Percentiles rank a stretch among this genome's conserved stretches.
phyloP scores from a whole-genome alignment of 1,140 invertebrate species.

The Ephestia elutella region DNA sequence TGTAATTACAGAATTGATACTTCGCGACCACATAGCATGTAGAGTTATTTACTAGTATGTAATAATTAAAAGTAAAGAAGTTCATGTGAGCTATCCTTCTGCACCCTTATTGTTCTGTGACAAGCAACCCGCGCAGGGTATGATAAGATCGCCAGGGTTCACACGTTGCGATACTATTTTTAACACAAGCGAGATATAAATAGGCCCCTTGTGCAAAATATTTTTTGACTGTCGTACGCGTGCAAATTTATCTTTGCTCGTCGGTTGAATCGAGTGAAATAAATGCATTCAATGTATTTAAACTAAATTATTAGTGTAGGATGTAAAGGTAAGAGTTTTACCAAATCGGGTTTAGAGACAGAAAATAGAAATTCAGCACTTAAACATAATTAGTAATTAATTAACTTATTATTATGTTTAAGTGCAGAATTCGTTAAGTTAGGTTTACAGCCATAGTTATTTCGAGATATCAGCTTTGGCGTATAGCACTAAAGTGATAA shows the following conservation, averaged over 20 bases:
- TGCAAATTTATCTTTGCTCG: constrained; percentile 3
- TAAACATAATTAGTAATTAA: no score
- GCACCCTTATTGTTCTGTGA: background rate
- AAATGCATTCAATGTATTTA: background rate
- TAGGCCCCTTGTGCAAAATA: constrained; percentile 18
- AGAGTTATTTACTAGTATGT: background rate
- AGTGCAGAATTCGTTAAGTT: background rate
- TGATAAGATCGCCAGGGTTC: constrained; percentile 9
- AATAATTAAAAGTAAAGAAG: no score
- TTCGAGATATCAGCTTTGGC: constrained; percentile 45
- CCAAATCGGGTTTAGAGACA: no score
- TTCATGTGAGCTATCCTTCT: background rate
- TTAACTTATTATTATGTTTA: no score
- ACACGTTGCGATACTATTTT: constrained; percentile 14
- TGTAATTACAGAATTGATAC: constrained; percentile 22
- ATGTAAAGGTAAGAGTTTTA: no score
- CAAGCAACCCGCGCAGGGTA: constrained; percentile 5
- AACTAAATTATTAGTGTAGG: no score
- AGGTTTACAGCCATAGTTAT: background rate
- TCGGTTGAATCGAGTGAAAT: background rate
- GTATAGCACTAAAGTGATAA: constrained; percentile 40
- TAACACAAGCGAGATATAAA: constrained; percentile 16
- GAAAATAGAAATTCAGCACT: no score
- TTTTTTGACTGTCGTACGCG: constrained; percentile 13
- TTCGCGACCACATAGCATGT: constrained; percentile 13